A percentile compares a stretch with the other conserved stretches of the same genome.
Conservation (phyloP, 2,888 invertebrate species). For the Hecatera dysodea region DNA sequence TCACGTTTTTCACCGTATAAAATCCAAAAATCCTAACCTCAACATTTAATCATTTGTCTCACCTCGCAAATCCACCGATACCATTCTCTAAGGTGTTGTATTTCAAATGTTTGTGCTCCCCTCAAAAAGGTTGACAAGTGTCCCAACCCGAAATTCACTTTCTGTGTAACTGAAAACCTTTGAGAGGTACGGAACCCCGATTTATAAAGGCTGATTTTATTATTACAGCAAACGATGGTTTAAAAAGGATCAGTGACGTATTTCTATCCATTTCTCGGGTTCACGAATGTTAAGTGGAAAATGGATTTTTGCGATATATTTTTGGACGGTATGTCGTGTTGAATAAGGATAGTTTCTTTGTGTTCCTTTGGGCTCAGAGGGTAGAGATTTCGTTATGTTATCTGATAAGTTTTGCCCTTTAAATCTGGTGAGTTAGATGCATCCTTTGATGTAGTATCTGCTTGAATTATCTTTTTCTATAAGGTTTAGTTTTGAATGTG, state of each 20-base stretch:
- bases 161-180: constrained; percentile 58
- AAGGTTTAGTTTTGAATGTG: not conserved
- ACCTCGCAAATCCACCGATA: constrained; percentile 2
- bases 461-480: not conserved
- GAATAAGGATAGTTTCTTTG: constrained; percentile 28
- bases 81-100: constrained; percentile 28
- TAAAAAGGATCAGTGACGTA: constrained; percentile 44
- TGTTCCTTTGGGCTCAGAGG: constrained; percentile 14
- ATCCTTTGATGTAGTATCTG: constrained; percentile 20
- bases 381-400: constrained; percentile 25
- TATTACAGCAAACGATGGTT: constrained; percentile 44
- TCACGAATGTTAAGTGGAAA: constrained; percentile 28
- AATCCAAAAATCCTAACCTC: not conserved
- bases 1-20: not conserved
- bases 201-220: constrained; percentile 57
- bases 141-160: constrained; percentile 48
- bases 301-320: constrained; percentile 34
- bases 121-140: constrained; percentile 41
- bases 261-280: constrained; percentile 41
- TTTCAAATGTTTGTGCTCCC: constrained; percentile 49
- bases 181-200: constrained; percentile 33
- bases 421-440: constrained; percentile 11
- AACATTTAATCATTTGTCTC: not conserved
- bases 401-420: constrained; percentile 10
- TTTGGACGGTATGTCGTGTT: not conserved